Evolutionary conservation across 2,797 vertebrate genomes (phyloP).

Genomic region (Ctenosaura bakeri): DNA sequence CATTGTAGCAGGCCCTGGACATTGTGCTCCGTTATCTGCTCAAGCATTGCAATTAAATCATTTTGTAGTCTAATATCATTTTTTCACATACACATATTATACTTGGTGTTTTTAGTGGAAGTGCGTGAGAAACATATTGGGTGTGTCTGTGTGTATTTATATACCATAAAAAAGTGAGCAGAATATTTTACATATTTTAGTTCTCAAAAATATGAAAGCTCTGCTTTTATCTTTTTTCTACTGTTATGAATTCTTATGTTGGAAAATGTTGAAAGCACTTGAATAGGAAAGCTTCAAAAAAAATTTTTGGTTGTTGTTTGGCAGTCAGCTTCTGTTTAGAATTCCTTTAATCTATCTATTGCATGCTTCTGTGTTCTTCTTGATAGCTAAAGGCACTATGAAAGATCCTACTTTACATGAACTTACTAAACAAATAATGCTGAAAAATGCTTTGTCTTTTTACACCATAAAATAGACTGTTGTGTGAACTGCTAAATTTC

Average conservation of each 20-base stretch:
- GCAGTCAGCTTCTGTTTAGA: conserved; percentile 88
- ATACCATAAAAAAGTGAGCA: conserved; percentile 66
- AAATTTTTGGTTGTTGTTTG: conserved; percentile 92
- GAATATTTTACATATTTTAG: conserved; percentile 64
- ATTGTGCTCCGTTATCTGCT: conserved; percentile 52
- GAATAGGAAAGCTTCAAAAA: conserved; percentile 77
- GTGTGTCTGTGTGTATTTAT: conserved; percentile 44
- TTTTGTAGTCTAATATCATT: conserved; percentile 57
- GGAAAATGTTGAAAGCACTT: conserved; percentile 81
- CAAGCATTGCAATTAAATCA: conserved; percentile 61
- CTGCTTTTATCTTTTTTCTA: conserved; percentile 80
- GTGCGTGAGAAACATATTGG: conserved; percentile 34
- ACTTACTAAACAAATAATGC: conserved; percentile 75
- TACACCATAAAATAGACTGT: conserved; percentile 77
- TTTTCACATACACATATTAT: background rate
- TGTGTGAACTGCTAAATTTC: conserved; percentile 76
- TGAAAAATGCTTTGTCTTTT: conserved; percentile 82
- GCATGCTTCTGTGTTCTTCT: conserved; percentile 83
- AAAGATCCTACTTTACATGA: conserved; percentile 75
- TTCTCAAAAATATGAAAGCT: conserved; percentile 76
- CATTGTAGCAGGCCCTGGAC: conserved; percentile 39
- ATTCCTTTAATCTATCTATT: conserved; percentile 90
- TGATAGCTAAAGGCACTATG: conserved; percentile 78
- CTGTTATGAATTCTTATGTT: conserved; percentile 81
- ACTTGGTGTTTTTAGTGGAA: conserved; percentile 8